phyloP scores from a whole-genome alignment of 2,113 vertebrate genomes.

The Falco punctatus region DNA sequence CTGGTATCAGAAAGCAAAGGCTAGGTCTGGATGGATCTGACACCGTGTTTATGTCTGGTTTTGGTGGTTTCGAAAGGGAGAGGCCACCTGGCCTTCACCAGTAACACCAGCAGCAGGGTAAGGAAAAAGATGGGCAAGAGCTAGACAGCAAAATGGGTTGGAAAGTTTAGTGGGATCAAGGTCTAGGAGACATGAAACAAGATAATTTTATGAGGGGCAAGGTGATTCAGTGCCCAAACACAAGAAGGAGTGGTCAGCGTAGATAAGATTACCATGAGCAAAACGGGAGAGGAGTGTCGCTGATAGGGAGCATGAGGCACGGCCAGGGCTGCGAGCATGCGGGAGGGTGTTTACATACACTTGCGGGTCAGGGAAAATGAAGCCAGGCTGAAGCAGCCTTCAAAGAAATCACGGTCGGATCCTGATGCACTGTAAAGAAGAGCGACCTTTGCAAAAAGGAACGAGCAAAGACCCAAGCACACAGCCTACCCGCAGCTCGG shows the following conservation, averaged over 20 bases:
- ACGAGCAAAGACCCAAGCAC: not conserved
- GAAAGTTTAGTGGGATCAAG: constrained; percentile 56
- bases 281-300: constrained; percentile 33
- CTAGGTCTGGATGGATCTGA: not conserved
- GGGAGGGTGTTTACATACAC: not conserved
- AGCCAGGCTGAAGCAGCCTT: not conserved
- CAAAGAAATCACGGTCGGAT: rapidly evolving
- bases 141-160: not conserved
- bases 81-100: not conserved
- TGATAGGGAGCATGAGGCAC: constrained; percentile 2
- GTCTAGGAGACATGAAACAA: constrained; percentile 31
- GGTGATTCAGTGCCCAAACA: constrained; percentile 58
- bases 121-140: not conserved
- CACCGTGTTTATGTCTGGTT: not conserved
- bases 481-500: rapidly evolving
- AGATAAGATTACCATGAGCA: constrained; percentile 56
- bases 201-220: constrained; percentile 53
- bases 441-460: not conserved
- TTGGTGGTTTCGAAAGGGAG: not conserved
- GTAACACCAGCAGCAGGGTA: not conserved
- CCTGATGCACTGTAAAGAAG: rapidly evolving
- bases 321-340: not conserved
- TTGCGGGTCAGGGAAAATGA: not conserved
- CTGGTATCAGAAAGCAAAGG: not conserved
- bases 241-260: constrained; percentile 50